Conservation (phyloP, 2,797 vertebrate genomes). For the Tragopan temminckii region DNA sequence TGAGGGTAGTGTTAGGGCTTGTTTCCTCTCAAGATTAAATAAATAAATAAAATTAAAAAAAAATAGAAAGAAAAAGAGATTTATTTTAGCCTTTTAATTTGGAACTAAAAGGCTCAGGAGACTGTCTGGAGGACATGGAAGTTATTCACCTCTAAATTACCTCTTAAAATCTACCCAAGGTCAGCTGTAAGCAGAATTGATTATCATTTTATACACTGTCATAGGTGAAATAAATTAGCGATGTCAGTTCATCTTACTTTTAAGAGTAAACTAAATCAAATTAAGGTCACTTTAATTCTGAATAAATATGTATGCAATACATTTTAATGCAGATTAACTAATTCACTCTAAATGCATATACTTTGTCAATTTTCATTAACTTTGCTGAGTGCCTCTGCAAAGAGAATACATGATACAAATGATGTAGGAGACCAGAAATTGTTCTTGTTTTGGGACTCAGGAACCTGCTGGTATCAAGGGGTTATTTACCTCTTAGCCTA, state of each 20-base stretch:
- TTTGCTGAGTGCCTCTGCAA: background rate
- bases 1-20: slow-evolving; percentile 44
- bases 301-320: background rate
- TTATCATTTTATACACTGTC: slow-evolving; percentile 21
- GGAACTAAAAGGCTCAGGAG: background rate
- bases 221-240: slow-evolving; percentile 5
- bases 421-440: background rate
- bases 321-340: slow-evolving; percentile 32
- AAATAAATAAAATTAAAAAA: background rate
- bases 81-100: slow-evolving; percentile 47
- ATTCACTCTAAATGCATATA: background rate
- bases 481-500: background rate
- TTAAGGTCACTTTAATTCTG: slow-evolving; percentile 15
- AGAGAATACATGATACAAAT: background rate
- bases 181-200: slow-evolving; percentile 22
- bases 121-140: background rate
- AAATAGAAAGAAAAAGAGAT: background rate
- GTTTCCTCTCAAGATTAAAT: slow-evolving; percentile 41
- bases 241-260: slow-evolving; percentile 1
- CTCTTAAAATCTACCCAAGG: slow-evolving; percentile 34
- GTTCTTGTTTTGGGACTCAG: background rate
- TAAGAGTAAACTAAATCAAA: slow-evolving; percentile 36
- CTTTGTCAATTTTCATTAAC: slow-evolving; percentile 44
- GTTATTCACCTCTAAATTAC: slow-evolving; percentile 26
- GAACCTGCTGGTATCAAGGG: background rate